Evolutionary conservation across 2,113 vertebrate species (phyloP).

Genomic region (Oplegnathus fasciatus): DNA sequence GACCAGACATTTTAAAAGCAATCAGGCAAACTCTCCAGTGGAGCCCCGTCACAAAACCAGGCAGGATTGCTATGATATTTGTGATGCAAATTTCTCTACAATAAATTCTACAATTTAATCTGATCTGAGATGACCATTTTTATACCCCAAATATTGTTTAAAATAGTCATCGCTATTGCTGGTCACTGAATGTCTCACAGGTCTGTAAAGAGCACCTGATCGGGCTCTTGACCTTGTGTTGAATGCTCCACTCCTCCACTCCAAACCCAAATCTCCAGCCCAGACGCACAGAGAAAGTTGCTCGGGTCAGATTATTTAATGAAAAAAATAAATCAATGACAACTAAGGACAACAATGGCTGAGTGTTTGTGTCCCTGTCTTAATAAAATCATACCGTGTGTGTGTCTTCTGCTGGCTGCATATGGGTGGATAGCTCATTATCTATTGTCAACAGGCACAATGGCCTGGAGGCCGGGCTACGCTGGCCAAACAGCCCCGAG

Average conservation of each 20-base stretch:
- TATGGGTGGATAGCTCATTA: conserved; percentile 92
- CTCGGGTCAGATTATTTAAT: conserved; percentile 64
- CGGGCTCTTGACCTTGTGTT: conserved; percentile 82
- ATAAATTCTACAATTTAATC: not conserved
- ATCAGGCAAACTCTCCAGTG: not conserved
- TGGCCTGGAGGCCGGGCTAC: conserved; percentile 83
- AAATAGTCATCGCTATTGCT: conserved; percentile 19
- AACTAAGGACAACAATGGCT: conserved; percentile 32
- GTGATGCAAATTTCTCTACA: not conserved
- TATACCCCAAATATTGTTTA: conserved; percentile 10
- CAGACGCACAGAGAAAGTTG: conserved; percentile 83
- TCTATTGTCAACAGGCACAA: conserved; percentile 93
- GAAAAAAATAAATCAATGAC: conserved; percentile 30
- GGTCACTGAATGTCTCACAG: conserved; percentile 51
- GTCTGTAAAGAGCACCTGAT: conserved; percentile 68
- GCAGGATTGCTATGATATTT: not conserved
- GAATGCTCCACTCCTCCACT: conserved; percentile 71
- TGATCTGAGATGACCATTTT: not conserved
- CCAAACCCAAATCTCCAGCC: conserved; percentile 82
- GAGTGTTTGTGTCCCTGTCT: conserved; percentile 74
- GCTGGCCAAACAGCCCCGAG: conserved; percentile 74
- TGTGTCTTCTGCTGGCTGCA: conserved; percentile 85
- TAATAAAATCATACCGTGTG: conserved; percentile 46
- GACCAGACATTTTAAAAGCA: not conserved
- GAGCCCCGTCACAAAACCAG: too few species aligned